These are phyloP conservation scores for Cydia strobilella DNA, from an alignment of 1,140 invertebrate species.

Conservation along the genomic window DNA sequence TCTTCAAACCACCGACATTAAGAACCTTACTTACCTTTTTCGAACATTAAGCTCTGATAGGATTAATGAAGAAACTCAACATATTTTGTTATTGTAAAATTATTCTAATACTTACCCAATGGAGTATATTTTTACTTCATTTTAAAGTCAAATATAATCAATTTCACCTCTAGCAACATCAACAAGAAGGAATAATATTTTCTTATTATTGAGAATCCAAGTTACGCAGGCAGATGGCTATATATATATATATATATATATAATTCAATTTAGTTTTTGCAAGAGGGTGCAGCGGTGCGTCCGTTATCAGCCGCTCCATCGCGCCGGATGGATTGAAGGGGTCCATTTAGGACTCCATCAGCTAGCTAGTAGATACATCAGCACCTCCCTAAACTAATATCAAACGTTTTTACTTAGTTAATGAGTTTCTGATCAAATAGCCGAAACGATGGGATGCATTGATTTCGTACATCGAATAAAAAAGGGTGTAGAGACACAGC, in stretches of 20 bases:
- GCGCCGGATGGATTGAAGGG: constrained; percentile 50
- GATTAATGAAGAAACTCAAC: too few species aligned
- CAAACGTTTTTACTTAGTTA: constrained; percentile 6
- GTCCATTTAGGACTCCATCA: constrained; percentile 41
- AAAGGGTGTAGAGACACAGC: background rate
- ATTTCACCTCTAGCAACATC: background rate
- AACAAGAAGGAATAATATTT: constrained; percentile 9
- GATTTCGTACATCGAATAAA: constrained; percentile 10
- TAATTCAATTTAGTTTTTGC: constrained; percentile 54
- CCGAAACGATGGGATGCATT: constrained; percentile 14
- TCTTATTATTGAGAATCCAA: background rate
- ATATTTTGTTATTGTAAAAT: too few species aligned
- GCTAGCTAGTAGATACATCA: constrained; percentile 43
- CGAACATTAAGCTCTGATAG: too few species aligned
- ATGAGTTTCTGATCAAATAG: constrained; percentile 27
- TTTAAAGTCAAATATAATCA: background rate
- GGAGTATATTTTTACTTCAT: background rate
- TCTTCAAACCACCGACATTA: background rate
- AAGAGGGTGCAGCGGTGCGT: constrained; percentile 49
- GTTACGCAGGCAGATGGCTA: constrained; percentile 37
- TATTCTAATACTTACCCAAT: too few species aligned
- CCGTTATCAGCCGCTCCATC: constrained; percentile 48
- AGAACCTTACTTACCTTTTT: background rate
- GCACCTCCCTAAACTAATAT: constrained; percentile 29
- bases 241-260: too few species aligned